phyloP scores from a whole-genome alignment of 2,797 vertebrate genomes.

The Mormyrus hasselquistii region DNA sequence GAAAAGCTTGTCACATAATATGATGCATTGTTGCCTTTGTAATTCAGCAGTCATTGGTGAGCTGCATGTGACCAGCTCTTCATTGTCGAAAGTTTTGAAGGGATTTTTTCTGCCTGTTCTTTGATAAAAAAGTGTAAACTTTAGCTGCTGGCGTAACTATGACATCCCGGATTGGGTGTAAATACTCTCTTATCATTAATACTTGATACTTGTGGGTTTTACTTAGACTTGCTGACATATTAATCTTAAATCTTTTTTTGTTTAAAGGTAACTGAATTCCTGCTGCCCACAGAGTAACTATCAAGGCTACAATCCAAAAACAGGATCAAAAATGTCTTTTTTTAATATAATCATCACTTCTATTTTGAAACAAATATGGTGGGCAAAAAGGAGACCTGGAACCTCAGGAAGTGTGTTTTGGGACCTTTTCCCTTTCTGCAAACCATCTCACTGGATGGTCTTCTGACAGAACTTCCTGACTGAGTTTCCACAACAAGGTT shows the following conservation, averaged over 20 bases:
- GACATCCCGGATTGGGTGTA: background rate
- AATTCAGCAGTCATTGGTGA: background rate
- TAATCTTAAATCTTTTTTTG: background rate
- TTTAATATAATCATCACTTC: background rate
- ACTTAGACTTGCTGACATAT: constrained; percentile 9
- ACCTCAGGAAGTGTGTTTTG: background rate
- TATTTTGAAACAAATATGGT: background rate
- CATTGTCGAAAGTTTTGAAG: background rate
- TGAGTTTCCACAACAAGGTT: background rate
- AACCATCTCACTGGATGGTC: background rate
- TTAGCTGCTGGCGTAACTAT: background rate
- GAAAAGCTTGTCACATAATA: background rate
- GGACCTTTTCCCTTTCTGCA: background rate
- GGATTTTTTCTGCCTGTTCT: background rate
- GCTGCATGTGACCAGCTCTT: background rate
- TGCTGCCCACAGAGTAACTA: background rate
- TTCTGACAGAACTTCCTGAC: background rate
- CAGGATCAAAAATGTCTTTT: background rate
- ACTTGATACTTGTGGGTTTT: background rate
- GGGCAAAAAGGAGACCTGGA: background rate
- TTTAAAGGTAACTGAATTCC: background rate
- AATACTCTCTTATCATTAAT: background rate
- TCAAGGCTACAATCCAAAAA: background rate
- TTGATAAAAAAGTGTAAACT: background rate
- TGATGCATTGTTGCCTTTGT: background rate